Evolutionary conservation across 2,797 vertebrate genomes (phyloP).

Genomic region (Halcyon smyrnensis): DNA sequence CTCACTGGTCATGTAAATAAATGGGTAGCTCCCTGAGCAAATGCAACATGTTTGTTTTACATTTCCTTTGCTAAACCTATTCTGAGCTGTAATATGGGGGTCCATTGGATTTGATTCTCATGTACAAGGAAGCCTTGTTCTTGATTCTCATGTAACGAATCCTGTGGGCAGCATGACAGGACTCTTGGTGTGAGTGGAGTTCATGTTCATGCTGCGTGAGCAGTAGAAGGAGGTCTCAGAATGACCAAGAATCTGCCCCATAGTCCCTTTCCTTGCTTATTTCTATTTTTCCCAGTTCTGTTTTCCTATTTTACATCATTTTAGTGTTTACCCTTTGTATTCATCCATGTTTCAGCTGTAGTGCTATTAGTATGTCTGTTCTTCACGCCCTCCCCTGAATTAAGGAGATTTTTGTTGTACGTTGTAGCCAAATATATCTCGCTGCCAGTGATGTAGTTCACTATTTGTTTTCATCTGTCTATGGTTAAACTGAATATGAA

Average conservation of each 20-base stretch:
- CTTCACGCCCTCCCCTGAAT: background rate
- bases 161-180: background rate
- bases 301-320: background rate
- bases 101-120: background rate
- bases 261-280: background rate
- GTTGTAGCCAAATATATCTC: background rate
- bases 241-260: background rate
- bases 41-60: background rate
- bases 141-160: background rate
- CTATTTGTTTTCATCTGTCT: conserved; percentile 15
- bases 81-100: background rate
- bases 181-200: background rate
- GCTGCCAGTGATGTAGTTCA: background rate
- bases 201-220: background rate
- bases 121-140: background rate
- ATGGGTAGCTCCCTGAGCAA: background rate
- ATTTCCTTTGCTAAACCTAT: background rate
- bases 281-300: background rate
- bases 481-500: background rate
- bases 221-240: background rate
- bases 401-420: background rate
- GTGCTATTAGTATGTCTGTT: background rate
- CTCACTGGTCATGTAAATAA: background rate
- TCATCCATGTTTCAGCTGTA: background rate
- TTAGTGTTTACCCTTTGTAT: background rate